Evolutionary conservation across 2,113 vertebrate species (phyloP), one percentile per base, ranked within the genome.

Genomic region (Syngnathus typhle): DNA sequence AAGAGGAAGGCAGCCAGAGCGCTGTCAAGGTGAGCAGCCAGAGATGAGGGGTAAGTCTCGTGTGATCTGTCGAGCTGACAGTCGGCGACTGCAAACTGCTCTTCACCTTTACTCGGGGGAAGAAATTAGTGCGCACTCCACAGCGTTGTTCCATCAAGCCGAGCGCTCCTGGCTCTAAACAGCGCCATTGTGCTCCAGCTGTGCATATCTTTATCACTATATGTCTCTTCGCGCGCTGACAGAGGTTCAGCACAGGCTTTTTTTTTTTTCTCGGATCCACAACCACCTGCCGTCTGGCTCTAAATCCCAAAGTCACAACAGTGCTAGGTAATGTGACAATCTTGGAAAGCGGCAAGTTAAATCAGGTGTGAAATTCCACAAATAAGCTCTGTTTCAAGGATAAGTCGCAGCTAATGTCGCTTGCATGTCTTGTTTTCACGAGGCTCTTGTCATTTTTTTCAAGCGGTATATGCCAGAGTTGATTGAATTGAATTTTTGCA

Each of bases 1-100:
- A 97, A 93, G 94, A 95, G 85, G 94, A 93, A 91, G 94, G 94
- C 80, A 91, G 91, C 69, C 93, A 95, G 92, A 91, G 74, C 79
- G 92, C 94, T 82, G 96, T 95, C 90, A 95, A 94, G 93, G 94
- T 95, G 91, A 93, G 92, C 79, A 79, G 75, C 85, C 87, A 80
- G 81, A 71, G 72, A 88, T 78, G 85, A 84, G 80, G 82, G 77
- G 76, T 73, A 90, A 89, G 79, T 89, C 89, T 88, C 72, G 82
- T 82, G 70, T 83, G 89, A 89, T 91, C 76, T 89, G 82, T 66
- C 36, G 85, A 84, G 85, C 77, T 90, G 85, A 88, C 87, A 90
- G 84, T 86, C 79, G 54, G 72, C 69, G 18, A 76, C 81, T 70
- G 87, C 74, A 85, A 87, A 76, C 88, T 66, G 70, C 74, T 19